Conservation (phyloP, 64 coral and sea anemone species). For the Actinia tenebrosa region DNA sequence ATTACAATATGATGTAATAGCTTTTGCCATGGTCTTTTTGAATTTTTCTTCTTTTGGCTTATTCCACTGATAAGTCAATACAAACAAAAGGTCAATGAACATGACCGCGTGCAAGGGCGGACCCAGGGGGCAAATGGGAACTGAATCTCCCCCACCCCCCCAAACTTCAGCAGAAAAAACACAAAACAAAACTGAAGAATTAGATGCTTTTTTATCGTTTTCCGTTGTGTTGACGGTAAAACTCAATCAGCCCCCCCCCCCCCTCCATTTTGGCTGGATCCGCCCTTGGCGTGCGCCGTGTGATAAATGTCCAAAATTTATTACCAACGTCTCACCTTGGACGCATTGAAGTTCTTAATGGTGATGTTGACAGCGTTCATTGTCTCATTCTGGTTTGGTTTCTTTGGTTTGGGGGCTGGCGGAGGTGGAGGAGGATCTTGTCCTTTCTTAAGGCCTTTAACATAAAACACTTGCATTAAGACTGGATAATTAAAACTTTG, state of each 20-base stretch:
- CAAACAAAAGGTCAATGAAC: background rate
- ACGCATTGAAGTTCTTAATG: background rate
- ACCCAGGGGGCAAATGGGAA: no score
- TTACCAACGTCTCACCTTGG: background rate
- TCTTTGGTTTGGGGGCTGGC: background rate
- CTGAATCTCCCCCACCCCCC: no score
- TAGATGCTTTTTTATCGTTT: no score
- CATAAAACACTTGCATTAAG: background rate
- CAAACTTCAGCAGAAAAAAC: no score
- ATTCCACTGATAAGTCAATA: background rate
- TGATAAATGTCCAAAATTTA: no score
- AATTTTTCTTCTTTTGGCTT: conserved; percentile 7
- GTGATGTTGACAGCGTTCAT: conserved; percentile 9
- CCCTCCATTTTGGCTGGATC: no score
- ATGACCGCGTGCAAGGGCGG: no score
- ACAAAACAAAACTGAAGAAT: no score
- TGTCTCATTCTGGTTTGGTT: background rate
- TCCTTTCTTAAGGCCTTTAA: background rate
- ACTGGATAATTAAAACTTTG: background rate
- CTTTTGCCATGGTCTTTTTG: background rate
- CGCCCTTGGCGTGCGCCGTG: no score
- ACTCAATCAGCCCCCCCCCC: no score
- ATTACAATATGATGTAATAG: background rate
- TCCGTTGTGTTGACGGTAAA: no score
- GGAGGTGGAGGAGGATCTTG: background rate